Conservation (phyloP, 2,113 vertebrate species). For the Uria aalge region DNA sequence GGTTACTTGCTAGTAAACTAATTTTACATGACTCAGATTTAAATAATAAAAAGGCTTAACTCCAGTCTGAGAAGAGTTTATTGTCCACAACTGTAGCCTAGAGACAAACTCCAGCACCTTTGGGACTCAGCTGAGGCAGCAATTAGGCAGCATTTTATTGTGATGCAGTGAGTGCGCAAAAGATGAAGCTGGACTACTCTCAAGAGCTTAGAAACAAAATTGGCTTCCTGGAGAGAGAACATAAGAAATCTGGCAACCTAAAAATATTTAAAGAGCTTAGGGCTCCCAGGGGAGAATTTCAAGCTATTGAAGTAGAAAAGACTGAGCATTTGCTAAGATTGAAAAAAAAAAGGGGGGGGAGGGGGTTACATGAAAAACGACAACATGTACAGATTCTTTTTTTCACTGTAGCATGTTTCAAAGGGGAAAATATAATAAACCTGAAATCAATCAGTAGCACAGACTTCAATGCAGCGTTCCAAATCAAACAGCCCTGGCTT, state of each 20-base stretch:
- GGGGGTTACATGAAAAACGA: constrained; percentile 58
- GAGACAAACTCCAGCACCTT: constrained; percentile 57
- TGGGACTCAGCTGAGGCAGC: constrained; percentile 59
- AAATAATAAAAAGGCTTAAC: constrained; percentile 67
- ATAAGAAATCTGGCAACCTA: constrained; percentile 73
- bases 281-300: constrained; percentile 62
- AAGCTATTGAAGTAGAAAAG: constrained; percentile 64
- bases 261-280: constrained; percentile 75
- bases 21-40: constrained; percentile 64
- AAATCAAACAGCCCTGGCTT: constrained; percentile 37
- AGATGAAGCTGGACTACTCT: constrained; percentile 63
- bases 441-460: constrained; percentile 61
- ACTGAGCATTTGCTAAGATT: constrained; percentile 58
- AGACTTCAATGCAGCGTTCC: constrained; percentile 35
- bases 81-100: constrained; percentile 57
- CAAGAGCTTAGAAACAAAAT: constrained; percentile 62
- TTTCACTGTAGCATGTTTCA: constrained; percentile 45
- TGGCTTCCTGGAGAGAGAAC: constrained; percentile 69
- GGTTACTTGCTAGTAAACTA: constrained; percentile 57
- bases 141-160: constrained; percentile 72
- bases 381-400: constrained; percentile 12
- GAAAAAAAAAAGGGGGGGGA: background rate
- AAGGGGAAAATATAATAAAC: constrained; percentile 60
- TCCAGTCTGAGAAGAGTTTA: constrained; percentile 61
- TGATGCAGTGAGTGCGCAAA: constrained; percentile 54